phyloP scores from a whole-genome alignment of 2,888 invertebrate genomes.

The Ennomos quercinarius region DNA sequence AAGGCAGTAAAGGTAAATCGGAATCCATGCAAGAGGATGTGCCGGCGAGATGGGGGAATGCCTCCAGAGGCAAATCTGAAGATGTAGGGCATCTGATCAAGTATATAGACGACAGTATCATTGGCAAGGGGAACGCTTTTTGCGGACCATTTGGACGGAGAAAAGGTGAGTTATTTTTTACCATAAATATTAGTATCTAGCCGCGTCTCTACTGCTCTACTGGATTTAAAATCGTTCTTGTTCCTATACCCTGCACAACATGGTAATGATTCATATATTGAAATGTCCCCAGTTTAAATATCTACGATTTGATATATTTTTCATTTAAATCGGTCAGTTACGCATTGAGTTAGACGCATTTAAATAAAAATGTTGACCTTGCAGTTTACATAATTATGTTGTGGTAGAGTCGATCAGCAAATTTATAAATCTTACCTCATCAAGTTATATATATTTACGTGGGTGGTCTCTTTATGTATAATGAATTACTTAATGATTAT shows the following conservation, averaged over 20 bases:
- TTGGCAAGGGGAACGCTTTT: constrained; percentile 92
- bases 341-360: not conserved
- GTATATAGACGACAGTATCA: constrained; percentile 92
- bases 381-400: not conserved
- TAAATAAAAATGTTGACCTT: not conserved
- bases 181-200: too few relatives aligned
- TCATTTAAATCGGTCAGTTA: not conserved
- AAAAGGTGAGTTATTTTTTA: constrained; percentile 86
- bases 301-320: not conserved
- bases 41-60: constrained; percentile 71
- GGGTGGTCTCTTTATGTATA: too few relatives aligned
- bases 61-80: constrained; percentile 82
- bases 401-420: not conserved
- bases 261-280: not conserved
- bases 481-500: too few relatives aligned
- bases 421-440: too few relatives aligned
- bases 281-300: not conserved
- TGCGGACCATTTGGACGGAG: constrained; percentile 93
- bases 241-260: not conserved
- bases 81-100: constrained; percentile 90
- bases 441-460: too few relatives aligned
- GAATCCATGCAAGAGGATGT: constrained; percentile 83
- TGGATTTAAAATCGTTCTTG: not conserved
- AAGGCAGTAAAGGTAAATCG: constrained; percentile 80
- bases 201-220: constrained; percentile 1